Percentiles rank a stretch among this genome's conserved stretches.
These are phyloP conservation scores for Galeopterus variegatus DNA, from an alignment of 2,113 vertebrate species.

Conservation along the genomic window DNA sequence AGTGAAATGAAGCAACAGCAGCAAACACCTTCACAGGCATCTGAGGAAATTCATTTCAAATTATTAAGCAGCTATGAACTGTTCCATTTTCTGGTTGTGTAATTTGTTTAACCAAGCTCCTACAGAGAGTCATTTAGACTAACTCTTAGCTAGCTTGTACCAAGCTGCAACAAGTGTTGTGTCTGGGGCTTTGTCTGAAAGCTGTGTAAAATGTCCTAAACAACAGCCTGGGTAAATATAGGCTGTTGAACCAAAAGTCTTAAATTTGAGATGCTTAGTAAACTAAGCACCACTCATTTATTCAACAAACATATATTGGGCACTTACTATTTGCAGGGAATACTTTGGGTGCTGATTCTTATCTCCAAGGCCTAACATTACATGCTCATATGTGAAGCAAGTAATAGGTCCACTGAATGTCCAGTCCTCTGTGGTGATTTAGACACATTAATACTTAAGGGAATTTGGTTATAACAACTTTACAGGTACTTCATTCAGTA, in stretches of 20 bases:
- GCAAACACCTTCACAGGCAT: background rate
- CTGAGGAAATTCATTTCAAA: constrained; percentile 24
- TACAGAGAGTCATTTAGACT: background rate
- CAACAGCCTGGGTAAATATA: background rate
- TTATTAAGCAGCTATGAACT: background rate
- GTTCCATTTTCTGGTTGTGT: background rate
- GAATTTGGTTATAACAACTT: background rate
- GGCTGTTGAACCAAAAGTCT: constrained; percentile 19
- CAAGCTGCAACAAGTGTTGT: background rate
- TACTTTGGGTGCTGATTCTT: background rate
- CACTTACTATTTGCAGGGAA: background rate
- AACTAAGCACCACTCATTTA: constrained; percentile 23
- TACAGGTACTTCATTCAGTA: constrained; percentile 15
- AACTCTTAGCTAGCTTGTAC: background rate
- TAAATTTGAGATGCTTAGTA: background rate
- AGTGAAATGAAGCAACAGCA: background rate
- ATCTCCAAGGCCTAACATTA: background rate
- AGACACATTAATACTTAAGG: background rate
- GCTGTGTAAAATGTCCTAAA: background rate
- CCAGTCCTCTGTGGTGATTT: background rate
- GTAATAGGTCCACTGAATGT: background rate
- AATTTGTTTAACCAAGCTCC: background rate
- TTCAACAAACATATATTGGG: background rate
- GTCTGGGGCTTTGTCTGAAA: background rate
- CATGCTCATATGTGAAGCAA: background rate